phyloP scores from a whole-genome alignment of 2,797 vertebrate species.

The Caiman crocodilus region DNA sequence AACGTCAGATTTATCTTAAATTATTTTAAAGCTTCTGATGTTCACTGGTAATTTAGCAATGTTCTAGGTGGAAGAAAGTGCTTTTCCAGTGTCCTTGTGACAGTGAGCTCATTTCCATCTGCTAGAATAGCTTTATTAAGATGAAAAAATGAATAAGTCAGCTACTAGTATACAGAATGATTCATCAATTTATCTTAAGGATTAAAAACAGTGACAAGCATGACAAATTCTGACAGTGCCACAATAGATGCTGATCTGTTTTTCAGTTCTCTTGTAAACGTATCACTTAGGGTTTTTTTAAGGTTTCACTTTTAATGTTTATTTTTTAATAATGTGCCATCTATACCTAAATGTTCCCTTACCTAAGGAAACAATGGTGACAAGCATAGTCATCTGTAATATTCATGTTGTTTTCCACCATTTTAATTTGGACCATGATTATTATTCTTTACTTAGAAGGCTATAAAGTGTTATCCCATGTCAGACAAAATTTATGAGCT shows the following conservation, averaged over 20 bases:
- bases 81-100: constrained; percentile 34
- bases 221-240: background rate
- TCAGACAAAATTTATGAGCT: background rate
- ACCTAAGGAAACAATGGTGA: background rate
- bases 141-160: background rate
- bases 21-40: constrained; percentile 63
- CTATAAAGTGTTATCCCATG: background rate
- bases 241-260: accelerated
- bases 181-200: background rate
- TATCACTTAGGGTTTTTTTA: too few species aligned
- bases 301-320: background rate
- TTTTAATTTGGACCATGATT: background rate
- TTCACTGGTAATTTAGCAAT: constrained; percentile 51
- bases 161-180: background rate
- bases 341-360: accelerated
- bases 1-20: constrained; percentile 57
- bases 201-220: background rate
- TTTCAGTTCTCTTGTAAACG: background rate
- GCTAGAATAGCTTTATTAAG: background rate
- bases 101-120: background rate
- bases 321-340: background rate
- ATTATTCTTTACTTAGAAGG: background rate
- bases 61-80: constrained; percentile 51
- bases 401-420: background rate
- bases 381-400: background rate